Percentiles rank a stretch among this genome's conserved stretches.
Evolutionary conservation across 2,113 vertebrate genomes (phyloP).

Genomic region (Talpa occidentalis): DNA sequence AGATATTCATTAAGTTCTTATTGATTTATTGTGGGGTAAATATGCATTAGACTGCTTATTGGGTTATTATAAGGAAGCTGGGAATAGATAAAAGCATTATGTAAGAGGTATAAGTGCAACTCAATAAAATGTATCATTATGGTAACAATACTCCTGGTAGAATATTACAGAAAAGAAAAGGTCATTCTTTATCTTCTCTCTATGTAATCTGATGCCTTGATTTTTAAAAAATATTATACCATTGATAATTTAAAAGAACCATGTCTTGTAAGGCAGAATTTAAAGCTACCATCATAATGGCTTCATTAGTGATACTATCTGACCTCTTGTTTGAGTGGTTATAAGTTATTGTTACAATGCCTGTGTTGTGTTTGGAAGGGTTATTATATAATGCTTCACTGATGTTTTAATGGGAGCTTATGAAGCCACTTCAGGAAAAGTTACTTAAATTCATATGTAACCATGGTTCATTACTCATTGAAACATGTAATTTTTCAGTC

Average conservation of each 20-base stretch:
- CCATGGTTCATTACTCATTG: slow-evolving; percentile 73
- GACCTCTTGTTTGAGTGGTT: neutral
- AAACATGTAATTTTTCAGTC: slow-evolving; percentile 6
- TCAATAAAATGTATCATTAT: slow-evolving; percentile 43
- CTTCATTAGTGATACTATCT: slow-evolving; percentile 38
- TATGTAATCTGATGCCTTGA: slow-evolving; percentile 34
- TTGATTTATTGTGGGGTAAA: slow-evolving; percentile 48
- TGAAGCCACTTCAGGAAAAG: slow-evolving; percentile 45
- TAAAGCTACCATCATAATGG: slow-evolving; percentile 3
- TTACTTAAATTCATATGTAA: slow-evolving; percentile 57
- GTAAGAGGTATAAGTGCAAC: slow-evolving; percentile 24
- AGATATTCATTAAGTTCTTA: slow-evolving; percentile 23
- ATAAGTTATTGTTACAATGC: neutral
- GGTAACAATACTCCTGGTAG: slow-evolving; percentile 1
- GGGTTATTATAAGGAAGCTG: slow-evolving; percentile 20
- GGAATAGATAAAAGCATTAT: slow-evolving; percentile 55
- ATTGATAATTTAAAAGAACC: slow-evolving; percentile 42
- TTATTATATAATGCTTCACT: neutral
- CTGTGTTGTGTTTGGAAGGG: neutral
- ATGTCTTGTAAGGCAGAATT: slow-evolving; percentile 40
- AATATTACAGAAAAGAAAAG: slow-evolving; percentile 52
- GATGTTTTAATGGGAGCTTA: neutral
- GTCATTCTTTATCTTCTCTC: slow-evolving; percentile 22
- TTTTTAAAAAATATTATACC: neutral
- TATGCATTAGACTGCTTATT: slow-evolving; percentile 29